These are phyloP conservation scores for Herminia tarsipennalis DNA, from an alignment of 2,888 invertebrate genomes.

Conservation along the genomic window DNA sequence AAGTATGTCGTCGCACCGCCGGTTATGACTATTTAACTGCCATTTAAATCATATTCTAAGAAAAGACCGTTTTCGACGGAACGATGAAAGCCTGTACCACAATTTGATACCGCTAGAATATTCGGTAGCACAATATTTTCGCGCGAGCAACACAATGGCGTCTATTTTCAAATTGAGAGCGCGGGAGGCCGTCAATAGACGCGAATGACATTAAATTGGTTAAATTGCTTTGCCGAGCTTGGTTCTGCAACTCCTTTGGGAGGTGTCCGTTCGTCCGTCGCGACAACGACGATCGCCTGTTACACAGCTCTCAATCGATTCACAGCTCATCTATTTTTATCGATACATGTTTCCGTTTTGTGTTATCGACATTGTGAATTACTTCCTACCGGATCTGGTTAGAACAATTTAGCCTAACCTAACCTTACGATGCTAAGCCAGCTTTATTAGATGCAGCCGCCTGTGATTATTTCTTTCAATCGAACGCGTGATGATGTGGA, in stretches of 20 bases:
- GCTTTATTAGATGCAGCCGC: background rate
- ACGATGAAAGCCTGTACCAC: conserved; percentile 22
- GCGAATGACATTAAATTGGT: conserved; percentile 83
- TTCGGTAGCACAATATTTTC: conserved; percentile 52
- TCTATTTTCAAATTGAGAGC: conserved; percentile 82
- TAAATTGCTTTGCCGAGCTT: conserved; percentile 79
- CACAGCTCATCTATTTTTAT: conserved; percentile 54
- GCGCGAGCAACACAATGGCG: conserved; percentile 70
- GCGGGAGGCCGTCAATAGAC: conserved; percentile 78
- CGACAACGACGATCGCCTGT: conserved; percentile 35
- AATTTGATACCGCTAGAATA: conserved; percentile 28
- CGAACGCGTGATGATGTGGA: too few species aligned
- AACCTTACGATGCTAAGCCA: conserved; percentile 7
- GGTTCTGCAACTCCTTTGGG: conserved; percentile 73
- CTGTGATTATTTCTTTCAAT: conserved; percentile 5
- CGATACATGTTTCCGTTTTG: conserved; percentile 44
- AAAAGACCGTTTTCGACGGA: conserved; percentile 47
- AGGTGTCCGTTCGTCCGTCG: conserved; percentile 59
- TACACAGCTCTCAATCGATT: conserved; percentile 54
- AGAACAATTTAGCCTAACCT: conserved; percentile 28
- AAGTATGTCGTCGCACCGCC: conserved; percentile 65
- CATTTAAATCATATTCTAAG: conserved; percentile 73
- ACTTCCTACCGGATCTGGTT: conserved; percentile 25
- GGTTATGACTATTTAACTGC: conserved; percentile 72
- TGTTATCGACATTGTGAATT: conserved; percentile 33